These are phyloP conservation scores for Pseudolycoriella hygida DNA, from an alignment of 2,888 invertebrate species.

Conservation along the genomic window DNA sequence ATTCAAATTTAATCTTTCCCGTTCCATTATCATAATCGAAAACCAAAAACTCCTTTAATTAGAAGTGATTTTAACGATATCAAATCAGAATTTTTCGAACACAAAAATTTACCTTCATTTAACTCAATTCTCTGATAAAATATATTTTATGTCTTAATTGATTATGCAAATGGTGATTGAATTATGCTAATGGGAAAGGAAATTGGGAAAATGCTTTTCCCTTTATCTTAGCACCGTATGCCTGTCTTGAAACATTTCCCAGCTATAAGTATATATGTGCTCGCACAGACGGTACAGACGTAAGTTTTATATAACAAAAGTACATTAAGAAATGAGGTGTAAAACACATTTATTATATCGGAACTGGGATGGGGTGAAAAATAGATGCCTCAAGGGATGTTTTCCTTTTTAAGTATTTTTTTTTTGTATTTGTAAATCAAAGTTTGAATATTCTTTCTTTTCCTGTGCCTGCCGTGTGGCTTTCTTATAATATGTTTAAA, in stretches of 20 bases:
- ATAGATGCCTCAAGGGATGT: neutral
- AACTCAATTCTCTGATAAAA: neutral
- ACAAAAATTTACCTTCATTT: neutral
- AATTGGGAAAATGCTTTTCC: neutral
- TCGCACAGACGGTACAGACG: neutral
- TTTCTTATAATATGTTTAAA: neutral
- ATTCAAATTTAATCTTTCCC: too few species aligned
- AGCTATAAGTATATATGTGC: neutral
- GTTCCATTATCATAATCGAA: too few species aligned
- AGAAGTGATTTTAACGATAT: too few species aligned
- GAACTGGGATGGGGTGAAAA: neutral
- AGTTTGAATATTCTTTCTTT: neutral
- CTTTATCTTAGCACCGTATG: neutral
- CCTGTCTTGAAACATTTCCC: too few species aligned
- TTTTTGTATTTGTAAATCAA: neutral
- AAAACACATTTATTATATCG: constrained; percentile 2
- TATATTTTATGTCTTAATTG: constrained; percentile 4
- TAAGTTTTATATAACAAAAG: neutral
- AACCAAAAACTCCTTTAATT: too few species aligned
- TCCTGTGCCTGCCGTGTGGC: neutral
- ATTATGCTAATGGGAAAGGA: constrained; percentile 2
- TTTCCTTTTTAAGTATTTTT: neutral
- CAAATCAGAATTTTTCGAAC: too few species aligned
- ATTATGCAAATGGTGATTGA: constrained; percentile 4
- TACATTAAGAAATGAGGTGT: constrained; percentile 4